Percentiles rank a stretch among this genome's conserved stretches.
phyloP scores from a whole-genome alignment of 2,888 invertebrate genomes.

The Phania funesta region DNA sequence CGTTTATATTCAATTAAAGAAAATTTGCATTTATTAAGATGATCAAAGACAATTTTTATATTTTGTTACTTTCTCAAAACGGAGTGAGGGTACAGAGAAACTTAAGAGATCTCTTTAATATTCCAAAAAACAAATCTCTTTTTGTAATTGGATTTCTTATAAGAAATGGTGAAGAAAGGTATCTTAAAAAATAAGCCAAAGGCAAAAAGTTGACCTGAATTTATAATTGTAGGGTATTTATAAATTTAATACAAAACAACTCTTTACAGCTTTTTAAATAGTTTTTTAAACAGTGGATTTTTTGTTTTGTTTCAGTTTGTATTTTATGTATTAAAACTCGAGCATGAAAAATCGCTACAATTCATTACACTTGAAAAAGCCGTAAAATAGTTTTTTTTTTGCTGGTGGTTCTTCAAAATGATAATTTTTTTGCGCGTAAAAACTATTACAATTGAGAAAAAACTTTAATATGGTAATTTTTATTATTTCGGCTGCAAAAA shows the following conservation, averaged over 20 bases:
- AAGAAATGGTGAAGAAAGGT: background rate
- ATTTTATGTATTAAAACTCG: constrained; percentile 44
- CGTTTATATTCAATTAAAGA: constrained; percentile 52
- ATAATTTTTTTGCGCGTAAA: constrained; percentile 7
- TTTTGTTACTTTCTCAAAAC: background rate
- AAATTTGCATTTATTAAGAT: constrained; percentile 56
- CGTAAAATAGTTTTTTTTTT: constrained; percentile 45
- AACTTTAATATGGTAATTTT: constrained; percentile 41
- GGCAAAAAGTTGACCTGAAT: too few species aligned
- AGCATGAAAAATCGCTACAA: constrained; percentile 62
- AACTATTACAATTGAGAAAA: constrained; percentile 15
- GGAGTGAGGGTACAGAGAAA: background rate
- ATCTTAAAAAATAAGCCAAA: background rate
- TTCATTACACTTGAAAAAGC: constrained; percentile 60
- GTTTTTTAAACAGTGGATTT: constrained; percentile 31
- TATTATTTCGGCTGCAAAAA: background rate
- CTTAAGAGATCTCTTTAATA: background rate
- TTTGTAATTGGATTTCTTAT: background rate
- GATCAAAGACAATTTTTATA: constrained; percentile 33
- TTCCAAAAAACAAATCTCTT: constrained; percentile 4
- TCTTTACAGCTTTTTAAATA: constrained; percentile 19
- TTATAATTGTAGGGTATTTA: constrained; percentile 18
- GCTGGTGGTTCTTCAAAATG: constrained; percentile 16
- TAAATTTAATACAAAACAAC: constrained; percentile 18
- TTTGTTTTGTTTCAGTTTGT: constrained; percentile 42